Base-by-base conservation (phyloP, 2,797 vertebrate genomes). In the Dallia pectoralis region DNA sequence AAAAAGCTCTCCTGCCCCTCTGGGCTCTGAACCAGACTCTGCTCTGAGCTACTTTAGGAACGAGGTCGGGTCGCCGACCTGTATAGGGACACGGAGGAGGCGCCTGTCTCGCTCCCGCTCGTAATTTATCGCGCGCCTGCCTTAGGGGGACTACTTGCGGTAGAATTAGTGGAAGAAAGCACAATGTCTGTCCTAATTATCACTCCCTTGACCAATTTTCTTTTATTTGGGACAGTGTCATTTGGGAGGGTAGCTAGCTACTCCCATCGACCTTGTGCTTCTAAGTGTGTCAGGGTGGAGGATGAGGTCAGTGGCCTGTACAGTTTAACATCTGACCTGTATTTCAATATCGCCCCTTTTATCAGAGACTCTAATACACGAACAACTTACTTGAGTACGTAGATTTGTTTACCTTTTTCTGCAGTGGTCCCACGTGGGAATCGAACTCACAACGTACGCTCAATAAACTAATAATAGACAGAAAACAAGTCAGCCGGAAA, bases 71-170 rank as follows among this genome's bases (percentile, higher is more conserved):
- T 33, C 63, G 7, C 3, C 64, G 44, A 68, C 70, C 64, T 68
- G 72, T 44, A 44, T 49, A 33, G 25, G 59, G 74, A 47, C 73
- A 56, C 29, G 36, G 16, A 36, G 5, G 5, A n/a, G 5, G 68
- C 30, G 59, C 64, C 67, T 65, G 59, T 53, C 44, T 32, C 62
- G 12, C 63, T 59, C 32, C 53, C 59, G 22, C 32, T 22, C 11
- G 72, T 56, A 30, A 68, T 71, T 59, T 67, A 61, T 77, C 71
- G 73, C 71, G 73, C 48, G 71, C 70, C 76, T 65, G 25, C 22
- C 67, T 53, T 40, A 4, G 36, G 61, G 67, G 59, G 49, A 65
- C 14, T 47, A 47, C 70, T 56, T 56, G 27, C 33, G 44, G 71
- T 62, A 74, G 6, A 40, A 40, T 72, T 51, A 59, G 62, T 74